Base-by-base conservation (phyloP, 2,113 vertebrate genomes). In the Cyanoramphus novaezelandiae region DNA sequence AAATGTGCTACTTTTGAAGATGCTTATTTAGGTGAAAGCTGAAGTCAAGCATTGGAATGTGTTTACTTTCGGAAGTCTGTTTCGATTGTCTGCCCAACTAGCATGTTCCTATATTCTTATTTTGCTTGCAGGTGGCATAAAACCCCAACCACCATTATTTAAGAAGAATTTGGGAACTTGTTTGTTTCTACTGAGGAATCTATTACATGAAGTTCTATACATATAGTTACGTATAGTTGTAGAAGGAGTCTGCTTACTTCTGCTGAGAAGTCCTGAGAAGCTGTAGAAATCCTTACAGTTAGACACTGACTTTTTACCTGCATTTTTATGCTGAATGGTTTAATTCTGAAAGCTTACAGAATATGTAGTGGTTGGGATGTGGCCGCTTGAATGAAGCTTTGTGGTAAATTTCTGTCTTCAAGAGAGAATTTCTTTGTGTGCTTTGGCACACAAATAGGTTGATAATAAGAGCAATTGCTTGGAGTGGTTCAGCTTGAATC, bases 1-100 rank as follows among this genome's bases (percentile, higher is more conserved):
- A 95, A 93, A 97, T 93, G 94, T 95, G 94, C 91, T 93, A 57
- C 93, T 96, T 92, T 57, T 79, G 89, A 72, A 72, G 84, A 87
- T 71, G 47, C 65, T 86, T 91, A 69, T 89, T 95, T 87, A 93
- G 81, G 89, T 91, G 83, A 79, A 92, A 72, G 77, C 93, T 91
- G 41, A 75, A 95, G 64, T 93, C 72, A 83, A 71, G 65, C 52
- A 23, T 75, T 92, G 86, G 72, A 81, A 71, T 77, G 41, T 67
- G 18, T 91, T 93, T 92, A 41, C 74, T 93, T 95, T 52, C 29
- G 75, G 57, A 75, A 91, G 70, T 71, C 69, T 71, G 11, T 71
- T 93, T 68, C 6, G 3, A 2, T 74, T 91, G 25, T 69, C 55
- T 81, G 25, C 33, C 24, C 83, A 25, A 46, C 60, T 74, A 39